A percentile compares a stretch with the other conserved stretches of the same genome.
phyloP scores from a whole-genome alignment of 2,797 vertebrate genomes.

The Erithacus rubecula region DNA sequence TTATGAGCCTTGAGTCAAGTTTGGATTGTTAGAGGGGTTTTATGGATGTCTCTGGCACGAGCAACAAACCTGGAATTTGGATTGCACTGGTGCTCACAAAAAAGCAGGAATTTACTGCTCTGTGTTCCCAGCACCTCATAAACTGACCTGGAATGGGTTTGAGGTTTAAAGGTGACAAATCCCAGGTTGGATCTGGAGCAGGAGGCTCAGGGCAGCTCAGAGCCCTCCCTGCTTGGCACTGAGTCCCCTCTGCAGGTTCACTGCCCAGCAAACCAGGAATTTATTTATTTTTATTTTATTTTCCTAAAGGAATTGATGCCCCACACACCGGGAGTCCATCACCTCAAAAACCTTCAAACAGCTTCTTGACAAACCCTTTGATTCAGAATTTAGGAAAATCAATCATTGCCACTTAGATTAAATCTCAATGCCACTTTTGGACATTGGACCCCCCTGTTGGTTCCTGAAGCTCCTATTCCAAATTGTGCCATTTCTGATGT shows the following conservation, averaged over 20 bases:
- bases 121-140: background rate
- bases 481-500: background rate
- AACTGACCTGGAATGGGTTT: background rate
- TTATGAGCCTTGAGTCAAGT: constrained; percentile 48
- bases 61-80: background rate
- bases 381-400: background rate
- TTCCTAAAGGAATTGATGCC: background rate
- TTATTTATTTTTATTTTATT: background rate
- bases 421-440: background rate
- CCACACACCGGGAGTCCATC: background rate
- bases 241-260: background rate
- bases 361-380: background rate
- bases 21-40: constrained; percentile 55
- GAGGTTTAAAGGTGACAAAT: background rate
- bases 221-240: background rate
- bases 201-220: background rate
- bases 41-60: constrained; percentile 5
- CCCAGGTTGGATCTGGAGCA: background rate
- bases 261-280: background rate
- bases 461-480: background rate
- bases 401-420: background rate
- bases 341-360: background rate
- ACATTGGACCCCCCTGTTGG: fast-evolving
- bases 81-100: constrained; percentile 28
- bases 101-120: constrained; percentile 34